phyloP scores from a whole-genome alignment of 2,888 invertebrate genomes.

The Drosophila aldrichi region DNA sequence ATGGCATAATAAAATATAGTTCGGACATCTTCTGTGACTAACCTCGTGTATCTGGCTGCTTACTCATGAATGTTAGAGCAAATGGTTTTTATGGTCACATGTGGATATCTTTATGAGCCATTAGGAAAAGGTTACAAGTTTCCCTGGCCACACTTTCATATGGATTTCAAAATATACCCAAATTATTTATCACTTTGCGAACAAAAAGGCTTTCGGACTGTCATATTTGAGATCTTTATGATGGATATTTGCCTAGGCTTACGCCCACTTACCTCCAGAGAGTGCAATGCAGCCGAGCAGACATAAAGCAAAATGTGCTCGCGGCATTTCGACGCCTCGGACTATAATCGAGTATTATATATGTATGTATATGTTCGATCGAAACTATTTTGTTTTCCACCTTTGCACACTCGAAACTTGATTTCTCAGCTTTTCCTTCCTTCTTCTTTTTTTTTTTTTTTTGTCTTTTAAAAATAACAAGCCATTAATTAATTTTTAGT shows the following conservation, averaged over 20 bases:
- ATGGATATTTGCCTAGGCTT: conserved; percentile 8
- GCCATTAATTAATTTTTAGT: conserved; percentile 53
- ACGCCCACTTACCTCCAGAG: conserved; percentile 62
- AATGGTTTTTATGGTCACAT: conserved; percentile 44
- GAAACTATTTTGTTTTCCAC: conserved; percentile 45
- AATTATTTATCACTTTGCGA: conserved; percentile 23
- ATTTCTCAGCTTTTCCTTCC: background rate
- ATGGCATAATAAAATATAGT: background rate
- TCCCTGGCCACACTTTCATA: background rate
- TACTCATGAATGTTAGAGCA: conserved; percentile 36
- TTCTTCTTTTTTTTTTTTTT: conserved; percentile 3
- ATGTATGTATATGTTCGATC: conserved; percentile 7
- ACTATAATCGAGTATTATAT: conserved; percentile 19
- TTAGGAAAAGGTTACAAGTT: conserved; percentile 23
- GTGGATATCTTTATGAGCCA: conserved; percentile 36
- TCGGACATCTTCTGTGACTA: background rate
- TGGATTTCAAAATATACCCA: conserved; percentile 6
- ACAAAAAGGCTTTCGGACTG: conserved; percentile 2
- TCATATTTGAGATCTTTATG: conserved; percentile 14
- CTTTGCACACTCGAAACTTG: conserved; percentile 38
- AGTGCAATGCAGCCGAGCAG: conserved; percentile 64
- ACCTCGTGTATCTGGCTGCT: conserved; percentile 5
- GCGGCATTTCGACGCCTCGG: conserved; percentile 58
- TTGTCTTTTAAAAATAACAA: conserved; percentile 51
- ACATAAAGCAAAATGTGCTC: conserved; percentile 63